Base-by-base conservation (phyloP, 2,888 invertebrate species). In the Plebejus melissa region DNA sequence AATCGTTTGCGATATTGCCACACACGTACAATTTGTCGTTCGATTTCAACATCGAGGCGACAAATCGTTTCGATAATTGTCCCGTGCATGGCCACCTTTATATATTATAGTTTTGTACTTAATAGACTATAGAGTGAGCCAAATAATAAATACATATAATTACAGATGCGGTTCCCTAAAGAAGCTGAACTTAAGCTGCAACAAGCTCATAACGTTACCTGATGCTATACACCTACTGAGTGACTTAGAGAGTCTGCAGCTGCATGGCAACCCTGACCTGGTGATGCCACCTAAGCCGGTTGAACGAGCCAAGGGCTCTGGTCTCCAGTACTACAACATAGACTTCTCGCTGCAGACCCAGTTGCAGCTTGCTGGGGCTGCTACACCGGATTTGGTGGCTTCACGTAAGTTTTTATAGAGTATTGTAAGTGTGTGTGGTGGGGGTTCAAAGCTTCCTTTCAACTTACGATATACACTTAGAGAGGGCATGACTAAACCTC, bases 321-420 rank as follows among this genome's bases (percentile, higher is more conserved):
- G 98, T 0, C 90, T 98, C 74, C 97, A 98, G 86, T 99, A 97
- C 91, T 99, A 99, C 89, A 99, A 99, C 85, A 99, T 99, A 77
- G 99, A 99, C 93, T 99, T 99, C 94, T 99, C 99, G 0, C 94
- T 99, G 79, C 98, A 98, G 94, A 97, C 98, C 82, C 99, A 99
- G 88, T 90, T 99, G 76, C 95, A 98, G 79, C 89, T 98, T 79
- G 99, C 99, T 32, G 99, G 99, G 0, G 98, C 98, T 0, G 96
- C 96, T 77, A 96, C 97, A 9, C 96, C 97, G 1, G 95, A 95
- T 13, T 65, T 65, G 75, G 96, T 97, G 1, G 94, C 95, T 9
- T 95, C 96, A 60, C 94, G 96, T 9, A 95, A 22, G 22, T 22
- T 22, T 41, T 41, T 41, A 41, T 41, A 38, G 36, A 38, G 36